A percentile compares a stretch with the other conserved stretches of the same genome.
Evolutionary conservation across 2,888 invertebrate species (phyloP).

Genomic region (Ceratothoa steindachneri): DNA sequence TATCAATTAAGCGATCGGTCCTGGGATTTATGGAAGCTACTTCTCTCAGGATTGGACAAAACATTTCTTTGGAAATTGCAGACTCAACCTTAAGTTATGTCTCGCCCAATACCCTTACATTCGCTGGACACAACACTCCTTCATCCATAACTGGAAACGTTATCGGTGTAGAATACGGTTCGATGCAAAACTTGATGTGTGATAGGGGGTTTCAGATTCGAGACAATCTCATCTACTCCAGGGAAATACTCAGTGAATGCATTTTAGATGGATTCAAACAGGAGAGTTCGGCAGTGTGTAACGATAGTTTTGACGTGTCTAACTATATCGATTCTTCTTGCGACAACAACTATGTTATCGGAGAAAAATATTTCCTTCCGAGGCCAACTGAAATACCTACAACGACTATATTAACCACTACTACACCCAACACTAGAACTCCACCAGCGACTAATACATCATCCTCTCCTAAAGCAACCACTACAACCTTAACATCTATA

Average conservation of each 20-base stretch:
- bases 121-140: not conserved
- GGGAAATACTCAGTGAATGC: not conserved
- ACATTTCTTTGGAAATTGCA: not conserved
- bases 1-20: not conserved
- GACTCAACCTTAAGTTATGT: not conserved
- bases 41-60: not conserved
- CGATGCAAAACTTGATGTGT: not conserved
- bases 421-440: no score
- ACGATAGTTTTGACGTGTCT: not conserved
- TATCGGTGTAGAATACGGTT: not conserved
- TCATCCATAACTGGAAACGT: not conserved
- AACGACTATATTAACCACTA: not conserved
- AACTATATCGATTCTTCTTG: not conserved
- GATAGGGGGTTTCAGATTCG: not conserved
- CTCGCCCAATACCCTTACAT: not conserved
- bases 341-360: not conserved
- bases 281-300: not conserved
- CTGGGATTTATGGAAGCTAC: not conserved
- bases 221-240: not conserved
- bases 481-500: no score
- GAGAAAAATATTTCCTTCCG: not conserved
- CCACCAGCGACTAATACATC: no score
- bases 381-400: not conserved
- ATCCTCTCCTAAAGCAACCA: not conserved
- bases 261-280: not conserved